Base-by-base conservation (phyloP, 1,140 invertebrate species). In the Neodiprion pinetum region DNA sequence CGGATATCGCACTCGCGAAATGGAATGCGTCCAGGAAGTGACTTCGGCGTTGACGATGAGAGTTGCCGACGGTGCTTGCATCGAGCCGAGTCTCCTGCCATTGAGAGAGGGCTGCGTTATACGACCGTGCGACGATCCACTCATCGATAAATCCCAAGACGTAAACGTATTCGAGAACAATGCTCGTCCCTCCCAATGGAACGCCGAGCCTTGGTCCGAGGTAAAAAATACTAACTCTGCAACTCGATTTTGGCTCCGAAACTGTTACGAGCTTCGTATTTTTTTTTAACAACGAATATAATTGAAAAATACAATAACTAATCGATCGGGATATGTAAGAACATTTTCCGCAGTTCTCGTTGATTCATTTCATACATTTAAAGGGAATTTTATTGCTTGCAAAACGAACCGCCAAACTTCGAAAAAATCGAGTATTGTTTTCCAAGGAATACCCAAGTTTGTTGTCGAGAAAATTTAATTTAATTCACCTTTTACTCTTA, bases 1-100 rank as follows among this genome's bases (percentile, higher is more conserved):
- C 76, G 94, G 93, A 77, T 88, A 88, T n/a, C 88, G 90, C 78
- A 90, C 88, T 0, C 85, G 92, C 71, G 85, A 88, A 68, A 78
- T 91, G 68, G 83, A 87, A 73, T 91, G 90, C 75, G 85, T 90
- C 72, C 88, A 90, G 71, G 83, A 89, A 72, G 80, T 90, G 65
- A 89, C 89, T 69, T 82, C 86, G 14, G 87, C 82, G 28, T 75
- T 89, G 74, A 88, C 85, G 47, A 89, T 91, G 83, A 84, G 85
- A 48, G 89, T 91, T 10, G 85, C 84, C 1, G 83, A 84, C 11
- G 86, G 86, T n/a, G 86, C 86, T 72, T 90, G 89, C 74, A 72
- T 84, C n/a, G 82, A 84, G 70, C 85, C 85, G 47, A 80, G 84
- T 23, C 82, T 85, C 80, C 74, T 87, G 66, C 83, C 71, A 47